These are phyloP conservation scores for Glossosoma conforme DNA, from an alignment of 1,140 invertebrate species.

Conservation along the genomic window DNA sequence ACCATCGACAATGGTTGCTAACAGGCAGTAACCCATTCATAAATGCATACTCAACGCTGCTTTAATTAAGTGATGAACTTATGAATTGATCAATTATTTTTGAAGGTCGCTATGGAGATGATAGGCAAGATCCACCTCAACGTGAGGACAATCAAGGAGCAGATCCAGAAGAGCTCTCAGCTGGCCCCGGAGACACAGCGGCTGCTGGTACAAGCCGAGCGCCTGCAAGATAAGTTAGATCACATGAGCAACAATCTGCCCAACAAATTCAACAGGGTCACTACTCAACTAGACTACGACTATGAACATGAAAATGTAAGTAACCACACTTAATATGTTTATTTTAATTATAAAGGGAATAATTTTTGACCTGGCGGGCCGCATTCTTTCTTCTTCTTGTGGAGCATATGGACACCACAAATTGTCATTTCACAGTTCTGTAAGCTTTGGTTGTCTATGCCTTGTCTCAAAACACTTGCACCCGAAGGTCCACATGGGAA, in stretches of 20 bases:
- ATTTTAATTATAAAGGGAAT: background rate
- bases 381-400: no score
- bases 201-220: background rate
- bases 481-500: no score
- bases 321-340: constrained; percentile 2
- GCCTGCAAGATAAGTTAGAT: constrained; percentile 8
- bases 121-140: constrained; percentile 15
- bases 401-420: no score
- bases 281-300: constrained; percentile 6
- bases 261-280: constrained; percentile 19
- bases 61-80: no score
- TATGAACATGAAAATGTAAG: constrained; percentile 14
- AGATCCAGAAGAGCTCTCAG: constrained; percentile 4
- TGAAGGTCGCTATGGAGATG: constrained; percentile 5
- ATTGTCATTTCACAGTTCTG: no score
- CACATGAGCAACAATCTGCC: constrained; percentile 21
- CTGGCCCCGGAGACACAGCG: constrained; percentile 5
- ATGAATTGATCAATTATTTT: no score
- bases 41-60: no score
- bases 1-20: no score
- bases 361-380: no score
- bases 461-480: no score
- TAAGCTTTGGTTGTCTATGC: no score
- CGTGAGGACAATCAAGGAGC: constrained; percentile 1
- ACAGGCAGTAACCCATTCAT: no score